Evolutionary conservation across 2,888 invertebrate genomes (phyloP).

Genomic region (Polydrusus pterygomalis): DNA sequence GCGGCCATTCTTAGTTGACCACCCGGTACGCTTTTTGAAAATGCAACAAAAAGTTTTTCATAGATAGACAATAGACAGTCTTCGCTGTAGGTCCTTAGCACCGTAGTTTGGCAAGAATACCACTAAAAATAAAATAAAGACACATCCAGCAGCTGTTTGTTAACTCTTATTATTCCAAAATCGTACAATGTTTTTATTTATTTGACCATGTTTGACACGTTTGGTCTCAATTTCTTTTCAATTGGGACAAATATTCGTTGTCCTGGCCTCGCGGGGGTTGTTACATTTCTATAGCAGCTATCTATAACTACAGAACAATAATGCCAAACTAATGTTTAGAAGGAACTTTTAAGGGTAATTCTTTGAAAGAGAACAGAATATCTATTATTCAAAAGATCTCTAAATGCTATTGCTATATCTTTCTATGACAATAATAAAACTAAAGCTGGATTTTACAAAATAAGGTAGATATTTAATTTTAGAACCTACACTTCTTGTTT

Average conservation of each 20-base stretch:
- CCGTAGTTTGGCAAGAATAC: background rate
- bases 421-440: no score
- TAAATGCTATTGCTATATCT: no score
- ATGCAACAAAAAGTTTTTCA: background rate
- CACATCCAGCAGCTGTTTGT: constrained; percentile 45
- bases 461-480: no score
- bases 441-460: no score
- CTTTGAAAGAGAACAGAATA: background rate
- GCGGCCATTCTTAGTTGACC: no score
- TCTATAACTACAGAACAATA: background rate
- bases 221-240: constrained; percentile 46
- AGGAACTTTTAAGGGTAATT: background rate
- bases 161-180: constrained; percentile 47
- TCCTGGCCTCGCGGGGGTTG: constrained; percentile 23
- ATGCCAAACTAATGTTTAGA: constrained; percentile 1
- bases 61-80: constrained; percentile 32
- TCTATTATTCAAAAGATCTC: background rate
- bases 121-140: constrained; percentile 31
- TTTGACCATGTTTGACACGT: constrained; percentile 53
- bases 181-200: constrained; percentile 53
- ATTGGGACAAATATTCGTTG: constrained; percentile 46
- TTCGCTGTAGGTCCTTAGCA: constrained; percentile 44
- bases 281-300: constrained; percentile 9
- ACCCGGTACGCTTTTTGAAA: background rate
- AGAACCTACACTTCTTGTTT: no score